Base-by-base conservation (phyloP, 1,140 invertebrate species). In the Sesamia nonagrioides region DNA sequence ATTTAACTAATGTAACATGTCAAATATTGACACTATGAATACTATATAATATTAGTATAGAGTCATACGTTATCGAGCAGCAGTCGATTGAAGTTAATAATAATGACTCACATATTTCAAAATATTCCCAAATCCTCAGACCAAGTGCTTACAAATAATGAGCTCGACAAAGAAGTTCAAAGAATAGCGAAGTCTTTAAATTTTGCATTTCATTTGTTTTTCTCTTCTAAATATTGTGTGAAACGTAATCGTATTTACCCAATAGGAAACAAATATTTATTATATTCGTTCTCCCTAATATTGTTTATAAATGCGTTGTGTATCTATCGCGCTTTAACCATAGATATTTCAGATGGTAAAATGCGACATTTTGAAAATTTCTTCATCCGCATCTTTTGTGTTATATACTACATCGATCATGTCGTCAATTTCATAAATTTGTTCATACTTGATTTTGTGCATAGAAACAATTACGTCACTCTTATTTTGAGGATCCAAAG, bases 401-500 rank as follows among this genome's bases (percentile, higher is more conserved):
- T 6, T 4, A 15, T 37, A 1, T 61, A 17, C 17, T 61, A 37
- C 35, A 2, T 61, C 3, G 8, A 8, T 1, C 17, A 40, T 40
- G 8, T 6, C 4, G 40, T 61, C 8, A 33, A n/a, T 8, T 61
- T 61, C n/a, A 18, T 7, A 1, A 6, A 18, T 1, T 9, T 61
- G 35, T 61, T 61, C 35, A 61, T 61, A 3, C 9, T 45, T 7
- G 42, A 45, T 13, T 11, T 13, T 13, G 11, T 45, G 42, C 9
- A 13, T 13, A 13, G 13, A 13, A 13, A 11, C 9, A 45, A 11
- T 45, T 13, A 1, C 11, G 8, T 45, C 11, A 1, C 11, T 27
- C 42, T 76, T 33, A 13, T 76, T 63, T 35, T 76, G 15, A 60
- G 11, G 3, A 48, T 76, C 8, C 73, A 76, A 63, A 74, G 5